Conservation (phyloP, 1,140 invertebrate genomes). For the Liolophura sinensis region DNA sequence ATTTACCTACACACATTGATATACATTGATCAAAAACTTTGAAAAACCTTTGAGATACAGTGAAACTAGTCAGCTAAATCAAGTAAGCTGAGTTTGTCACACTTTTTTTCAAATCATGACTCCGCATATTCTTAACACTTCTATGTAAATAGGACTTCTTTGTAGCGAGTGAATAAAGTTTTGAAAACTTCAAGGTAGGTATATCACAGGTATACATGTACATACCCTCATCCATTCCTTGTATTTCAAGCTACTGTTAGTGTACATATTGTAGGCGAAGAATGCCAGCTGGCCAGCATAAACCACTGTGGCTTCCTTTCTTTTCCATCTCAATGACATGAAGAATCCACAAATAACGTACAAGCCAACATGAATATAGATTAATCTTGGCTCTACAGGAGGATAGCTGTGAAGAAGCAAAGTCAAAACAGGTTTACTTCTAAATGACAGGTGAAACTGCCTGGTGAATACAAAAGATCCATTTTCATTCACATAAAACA, state of each 20-base stretch:
- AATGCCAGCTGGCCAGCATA: constrained; percentile 39
- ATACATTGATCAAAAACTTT: too few species aligned
- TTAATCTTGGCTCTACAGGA: constrained; percentile 36
- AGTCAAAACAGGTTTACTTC: background rate
- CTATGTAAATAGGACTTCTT: too few species aligned
- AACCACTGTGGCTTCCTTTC: constrained; percentile 31
- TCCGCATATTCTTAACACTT: too few species aligned
- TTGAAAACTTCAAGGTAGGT: too few species aligned
- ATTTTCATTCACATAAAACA: too few species aligned
- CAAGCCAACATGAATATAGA: constrained; percentile 35
- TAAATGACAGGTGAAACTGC: too few species aligned
- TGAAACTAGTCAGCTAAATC: too few species aligned
- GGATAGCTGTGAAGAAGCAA: constrained; percentile 32
- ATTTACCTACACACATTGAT: too few species aligned
- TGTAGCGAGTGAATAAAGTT: background rate
- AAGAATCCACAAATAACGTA: constrained; percentile 37
- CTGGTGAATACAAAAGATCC: too few species aligned
- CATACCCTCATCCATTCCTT: constrained; percentile 40
- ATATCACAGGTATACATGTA: background rate
- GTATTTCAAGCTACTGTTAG: constrained; percentile 31
- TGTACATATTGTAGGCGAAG: constrained; percentile 39
- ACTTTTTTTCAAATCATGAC: too few species aligned
- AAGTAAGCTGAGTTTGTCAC: too few species aligned
- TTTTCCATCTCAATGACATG: constrained; percentile 31
- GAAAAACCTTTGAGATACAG: too few species aligned